Percentiles rank a stretch among this genome's conserved stretches.
phyloP scores from a whole-genome alignment of 2,797 vertebrate species.

The Lateolabrax maculatus region DNA sequence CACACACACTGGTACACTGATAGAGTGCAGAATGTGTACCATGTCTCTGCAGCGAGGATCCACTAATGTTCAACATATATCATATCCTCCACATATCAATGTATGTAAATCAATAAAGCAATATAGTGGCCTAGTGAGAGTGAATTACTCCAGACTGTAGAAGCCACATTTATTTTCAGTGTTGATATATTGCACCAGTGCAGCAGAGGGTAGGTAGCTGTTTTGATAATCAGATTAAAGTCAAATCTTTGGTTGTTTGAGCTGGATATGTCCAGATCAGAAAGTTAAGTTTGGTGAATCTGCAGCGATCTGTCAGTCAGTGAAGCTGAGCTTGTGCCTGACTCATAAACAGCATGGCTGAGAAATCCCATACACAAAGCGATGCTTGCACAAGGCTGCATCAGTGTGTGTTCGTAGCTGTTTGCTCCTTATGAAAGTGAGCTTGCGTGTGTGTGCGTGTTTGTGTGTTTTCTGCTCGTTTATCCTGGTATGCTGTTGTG shows the following conservation, averaged over 20 bases:
- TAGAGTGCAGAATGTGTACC: constrained; percentile 14
- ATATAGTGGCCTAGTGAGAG: constrained; percentile 52
- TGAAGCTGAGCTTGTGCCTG: constrained; percentile 57
- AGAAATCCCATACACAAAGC: constrained; percentile 31
- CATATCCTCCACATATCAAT: constrained; percentile 63
- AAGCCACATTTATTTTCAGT: constrained; percentile 39
- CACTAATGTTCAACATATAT: constrained; percentile 66
- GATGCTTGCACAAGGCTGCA: constrained; percentile 68
- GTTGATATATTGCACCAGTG: constrained; percentile 40
- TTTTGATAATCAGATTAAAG: constrained; percentile 48
- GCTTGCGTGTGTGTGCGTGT: constrained; percentile 16
- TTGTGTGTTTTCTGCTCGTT: constrained; percentile 59
- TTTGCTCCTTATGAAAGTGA: constrained; percentile 10
- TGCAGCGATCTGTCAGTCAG: constrained; percentile 28
- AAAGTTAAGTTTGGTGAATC: constrained; percentile 35
- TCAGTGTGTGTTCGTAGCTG: constrained; percentile 50
- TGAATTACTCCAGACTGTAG: constrained; percentile 35
- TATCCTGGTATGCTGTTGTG: constrained; percentile 65
- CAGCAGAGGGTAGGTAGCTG: constrained; percentile 29
- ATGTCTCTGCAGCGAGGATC: constrained; percentile 43
- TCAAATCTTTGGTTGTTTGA: constrained; percentile 8
- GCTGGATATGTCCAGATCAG: constrained; percentile 21
- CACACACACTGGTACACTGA: constrained; percentile 24
- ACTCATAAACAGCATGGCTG: constrained; percentile 67
- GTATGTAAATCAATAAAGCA: constrained; percentile 74